phyloP scores from a whole-genome alignment of 2,797 vertebrate species.

The Tangara arthus region DNA sequence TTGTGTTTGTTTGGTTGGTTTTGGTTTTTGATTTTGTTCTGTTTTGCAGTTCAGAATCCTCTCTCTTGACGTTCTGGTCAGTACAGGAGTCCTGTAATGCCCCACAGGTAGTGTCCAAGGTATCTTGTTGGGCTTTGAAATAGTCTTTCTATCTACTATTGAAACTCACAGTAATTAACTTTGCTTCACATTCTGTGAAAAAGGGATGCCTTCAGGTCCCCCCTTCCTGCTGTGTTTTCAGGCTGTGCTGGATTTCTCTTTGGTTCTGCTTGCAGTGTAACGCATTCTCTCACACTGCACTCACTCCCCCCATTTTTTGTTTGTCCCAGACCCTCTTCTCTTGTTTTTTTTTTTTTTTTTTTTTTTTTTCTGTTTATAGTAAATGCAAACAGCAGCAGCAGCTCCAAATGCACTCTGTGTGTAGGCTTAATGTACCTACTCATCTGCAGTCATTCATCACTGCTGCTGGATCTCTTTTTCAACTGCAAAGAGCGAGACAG shows the following conservation, averaged over 20 bases:
- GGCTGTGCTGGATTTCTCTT: neutral
- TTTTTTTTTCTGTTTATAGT: neutral
- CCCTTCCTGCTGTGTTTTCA: neutral
- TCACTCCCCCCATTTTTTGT: neutral
- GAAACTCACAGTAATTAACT: slow-evolving; percentile 16
- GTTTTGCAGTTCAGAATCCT: neutral
- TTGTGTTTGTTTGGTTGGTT: neutral
- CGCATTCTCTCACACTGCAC: neutral
- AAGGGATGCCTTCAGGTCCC: neutral
- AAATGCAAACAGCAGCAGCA: slow-evolving; percentile 11
- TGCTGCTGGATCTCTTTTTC: neutral
- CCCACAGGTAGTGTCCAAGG: neutral
- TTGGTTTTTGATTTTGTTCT: neutral
- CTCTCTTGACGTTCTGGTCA: neutral
- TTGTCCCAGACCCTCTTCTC: neutral
- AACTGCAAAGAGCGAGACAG: neutral
- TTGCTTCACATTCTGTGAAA: neutral
- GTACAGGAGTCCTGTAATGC: neutral
- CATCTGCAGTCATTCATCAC: slow-evolving; percentile 42
- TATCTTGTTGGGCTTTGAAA: neutral
- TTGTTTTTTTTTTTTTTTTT: neutral
- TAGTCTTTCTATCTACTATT: neutral
- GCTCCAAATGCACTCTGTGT: neutral
- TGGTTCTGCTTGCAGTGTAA: neutral
- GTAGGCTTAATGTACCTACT: slow-evolving; percentile 23